Base-by-base conservation (phyloP, 2,888 invertebrate species). In the Sarcophaga subvicina region DNA sequence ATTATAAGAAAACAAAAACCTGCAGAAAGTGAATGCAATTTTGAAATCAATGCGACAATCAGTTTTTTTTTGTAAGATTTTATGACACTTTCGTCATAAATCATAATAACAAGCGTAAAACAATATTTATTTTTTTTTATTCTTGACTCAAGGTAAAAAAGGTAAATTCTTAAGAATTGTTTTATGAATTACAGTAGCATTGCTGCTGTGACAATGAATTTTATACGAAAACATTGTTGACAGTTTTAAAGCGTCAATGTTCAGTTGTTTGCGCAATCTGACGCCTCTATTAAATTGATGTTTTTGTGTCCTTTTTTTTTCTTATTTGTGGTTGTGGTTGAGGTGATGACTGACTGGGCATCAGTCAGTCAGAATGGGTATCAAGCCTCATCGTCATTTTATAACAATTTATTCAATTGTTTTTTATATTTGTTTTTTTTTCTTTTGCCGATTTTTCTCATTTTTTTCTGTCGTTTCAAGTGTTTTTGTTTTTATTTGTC, bases 21-120 rank as follows among this genome's bases (percentile, higher is more conserved):
- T 8, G 0, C 37, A 10, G 8, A 4, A 49, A 12, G n/a, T 59
- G 22, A 62, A 63, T 49, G 45, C 49, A 76, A 37, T 76, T 70
- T 70, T 54, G 27, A 84, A 80, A 80, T 85, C 84, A 81, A 66
- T 83, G 86, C 84, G 70, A 81, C 84, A 84, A 86, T 86, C 83
- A 80, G 45, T 69, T 77, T 69, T 81, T 37, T 80, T 80, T 25
- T 22, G 1, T 54, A 12, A 54, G 60, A 37, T 76, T 80, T 79
- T 76, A 79, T 82, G 84, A 84, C 87, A 87, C 69, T 84, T 84
- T 20, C 37, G 59, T 79, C 78, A 87, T 87, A 87, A 84, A 87
- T 87, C 87, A 87, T 87, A 87, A 84, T 25, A 77, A 77, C 79
- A 77, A 87, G 87, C 87, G 87, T 84, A 82, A 82, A 84, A 79